These are phyloP conservation scores for Norana najaformis DNA, from an alignment of 2,888 invertebrate genomes.

Conservation along the genomic window DNA sequence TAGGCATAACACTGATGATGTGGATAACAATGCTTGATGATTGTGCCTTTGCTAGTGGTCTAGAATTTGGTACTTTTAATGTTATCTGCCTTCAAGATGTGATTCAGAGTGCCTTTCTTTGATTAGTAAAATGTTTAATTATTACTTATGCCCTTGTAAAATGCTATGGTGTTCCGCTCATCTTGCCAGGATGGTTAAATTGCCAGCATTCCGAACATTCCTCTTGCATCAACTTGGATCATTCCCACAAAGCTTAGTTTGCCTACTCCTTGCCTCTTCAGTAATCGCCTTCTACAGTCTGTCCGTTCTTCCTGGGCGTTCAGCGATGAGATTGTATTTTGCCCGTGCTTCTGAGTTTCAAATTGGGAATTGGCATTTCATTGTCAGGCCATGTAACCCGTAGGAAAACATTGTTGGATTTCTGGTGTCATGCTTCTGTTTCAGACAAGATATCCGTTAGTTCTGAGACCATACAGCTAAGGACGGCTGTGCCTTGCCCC, in stretches of 20 bases:
- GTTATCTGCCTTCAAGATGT: neutral
- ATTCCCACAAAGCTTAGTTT: neutral
- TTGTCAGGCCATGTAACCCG: neutral
- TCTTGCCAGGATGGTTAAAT: neutral
- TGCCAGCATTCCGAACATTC: slow-evolving; percentile 13
- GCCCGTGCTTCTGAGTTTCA: neutral
- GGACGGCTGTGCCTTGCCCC: neutral
- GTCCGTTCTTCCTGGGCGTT: no score
- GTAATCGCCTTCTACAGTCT: neutral
- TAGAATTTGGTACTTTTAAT: neutral
- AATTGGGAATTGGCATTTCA: neutral
- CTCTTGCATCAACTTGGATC: neutral
- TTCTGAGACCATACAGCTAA: no score
- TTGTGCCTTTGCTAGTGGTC: neutral
- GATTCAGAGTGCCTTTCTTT: neutral
- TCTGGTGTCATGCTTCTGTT: no score
- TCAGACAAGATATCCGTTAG: no score
- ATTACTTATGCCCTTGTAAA: neutral
- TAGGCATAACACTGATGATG: neutral
- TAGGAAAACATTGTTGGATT: neutral
- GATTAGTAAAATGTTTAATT: neutral
- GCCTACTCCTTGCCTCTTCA: neutral
- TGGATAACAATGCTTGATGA: neutral
- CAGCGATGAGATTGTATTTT: neutral
- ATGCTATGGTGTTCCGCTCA: neutral